Conservation (phyloP, 1,140 invertebrate species). For the Papilio machaon region DNA sequence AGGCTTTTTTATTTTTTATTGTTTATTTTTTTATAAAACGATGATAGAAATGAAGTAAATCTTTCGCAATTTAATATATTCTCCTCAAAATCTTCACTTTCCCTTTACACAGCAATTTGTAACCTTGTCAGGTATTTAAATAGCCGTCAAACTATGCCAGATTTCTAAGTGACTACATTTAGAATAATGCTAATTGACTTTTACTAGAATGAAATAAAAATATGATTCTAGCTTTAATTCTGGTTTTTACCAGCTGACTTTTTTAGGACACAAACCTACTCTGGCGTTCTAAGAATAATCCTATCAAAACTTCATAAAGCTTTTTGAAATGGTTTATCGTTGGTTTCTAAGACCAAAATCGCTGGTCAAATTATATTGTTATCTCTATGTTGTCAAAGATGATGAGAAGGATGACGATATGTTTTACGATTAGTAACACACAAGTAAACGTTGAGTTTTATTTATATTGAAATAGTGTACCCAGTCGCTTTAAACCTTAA, state of each 20-base stretch:
- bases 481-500: not conserved
- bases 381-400: no score
- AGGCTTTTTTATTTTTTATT: not conserved
- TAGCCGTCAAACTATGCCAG: not conserved
- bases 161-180: conserved; percentile 5
- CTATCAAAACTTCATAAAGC: not conserved
- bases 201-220: not conserved
- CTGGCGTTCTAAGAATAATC: not conserved
- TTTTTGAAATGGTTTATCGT: not conserved
- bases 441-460: not conserved
- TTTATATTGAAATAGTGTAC: not conserved
- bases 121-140: not conserved
- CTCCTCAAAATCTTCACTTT: not conserved
- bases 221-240: no score
- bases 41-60: not conserved
- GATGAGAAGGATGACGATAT: no score
- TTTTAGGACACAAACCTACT: not conserved
- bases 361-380: no score
- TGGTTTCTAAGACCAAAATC: no score
- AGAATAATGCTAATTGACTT: not conserved
- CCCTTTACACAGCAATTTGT: not conserved
- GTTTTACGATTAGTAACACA: not conserved
- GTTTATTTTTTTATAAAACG: not conserved
- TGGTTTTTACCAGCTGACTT: no score
- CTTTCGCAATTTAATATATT: not conserved